Conservation (phyloP, 2,113 vertebrate genomes). For the Mugil cephalus region DNA sequence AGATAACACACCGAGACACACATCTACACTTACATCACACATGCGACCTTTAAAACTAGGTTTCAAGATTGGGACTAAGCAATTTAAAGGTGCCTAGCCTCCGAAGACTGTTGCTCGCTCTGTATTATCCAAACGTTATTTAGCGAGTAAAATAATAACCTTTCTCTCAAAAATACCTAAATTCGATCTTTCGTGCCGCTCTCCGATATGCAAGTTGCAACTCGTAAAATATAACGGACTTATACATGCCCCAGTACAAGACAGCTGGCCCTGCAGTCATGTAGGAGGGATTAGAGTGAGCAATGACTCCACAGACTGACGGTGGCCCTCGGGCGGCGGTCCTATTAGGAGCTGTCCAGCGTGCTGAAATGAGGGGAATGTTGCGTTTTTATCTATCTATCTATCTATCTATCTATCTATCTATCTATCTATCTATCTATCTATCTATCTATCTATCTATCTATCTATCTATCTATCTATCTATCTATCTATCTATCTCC, state of each 20-base stretch:
- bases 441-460: not conserved
- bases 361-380: conserved; percentile 65
- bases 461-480: not conserved
- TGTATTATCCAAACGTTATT: not conserved
- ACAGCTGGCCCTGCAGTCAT: not conserved
- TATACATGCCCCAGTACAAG: no score
- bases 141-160: no score
- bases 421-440: conserved; percentile 21
- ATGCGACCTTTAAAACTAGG: not conserved
- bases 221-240: no score
- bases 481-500: not conserved
- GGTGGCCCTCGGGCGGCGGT: conserved; percentile 33
- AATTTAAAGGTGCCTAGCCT: no score
- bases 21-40: not conserved
- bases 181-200: not conserved
- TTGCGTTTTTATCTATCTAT: not conserved
- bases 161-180: not conserved
- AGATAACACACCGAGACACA: not conserved
- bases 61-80: not conserved
- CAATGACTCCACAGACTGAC: conserved; percentile 6
- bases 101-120: not conserved
- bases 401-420: conserved; percentile 27
- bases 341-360: conserved; percentile 70
- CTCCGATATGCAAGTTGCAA: not conserved
- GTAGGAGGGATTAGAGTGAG: not conserved